Conservation (phyloP, 1,140 invertebrate genomes). For the Brachionus koreanus region DNA sequence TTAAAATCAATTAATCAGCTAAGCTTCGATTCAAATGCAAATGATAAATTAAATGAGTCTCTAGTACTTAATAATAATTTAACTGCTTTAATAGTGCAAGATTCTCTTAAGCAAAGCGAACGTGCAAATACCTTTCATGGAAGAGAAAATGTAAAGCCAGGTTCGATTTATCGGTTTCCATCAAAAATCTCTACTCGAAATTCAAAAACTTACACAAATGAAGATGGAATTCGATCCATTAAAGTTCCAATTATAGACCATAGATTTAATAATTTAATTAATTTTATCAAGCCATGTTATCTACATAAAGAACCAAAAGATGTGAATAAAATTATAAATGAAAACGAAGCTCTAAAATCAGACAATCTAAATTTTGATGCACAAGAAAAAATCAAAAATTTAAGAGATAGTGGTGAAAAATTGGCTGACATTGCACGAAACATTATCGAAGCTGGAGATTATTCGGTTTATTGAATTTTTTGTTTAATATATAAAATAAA, state of each 20-base stretch:
- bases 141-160: background rate
- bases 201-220: background rate
- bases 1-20: background rate
- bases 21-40: background rate
- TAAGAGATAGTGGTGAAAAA: background rate
- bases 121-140: background rate
- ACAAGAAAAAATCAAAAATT: background rate
- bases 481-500: background rate
- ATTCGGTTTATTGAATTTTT: background rate
- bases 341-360: conserved; percentile 21
- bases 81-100: background rate
- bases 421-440: background rate
- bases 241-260: conserved; percentile 2
- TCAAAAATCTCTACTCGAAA: background rate
- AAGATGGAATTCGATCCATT: background rate
- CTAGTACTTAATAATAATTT: background rate
- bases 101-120: background rate
- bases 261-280: conserved; percentile 32
- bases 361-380: background rate
- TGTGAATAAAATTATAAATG: conserved; percentile 26
- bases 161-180: conserved; percentile 1
- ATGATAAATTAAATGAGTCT: background rate
- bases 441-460: background rate
- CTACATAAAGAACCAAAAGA: background rate
- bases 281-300: conserved; percentile 27